Base-by-base conservation (phyloP, 2,113 vertebrate species). In the Vulpes vulpes region DNA sequence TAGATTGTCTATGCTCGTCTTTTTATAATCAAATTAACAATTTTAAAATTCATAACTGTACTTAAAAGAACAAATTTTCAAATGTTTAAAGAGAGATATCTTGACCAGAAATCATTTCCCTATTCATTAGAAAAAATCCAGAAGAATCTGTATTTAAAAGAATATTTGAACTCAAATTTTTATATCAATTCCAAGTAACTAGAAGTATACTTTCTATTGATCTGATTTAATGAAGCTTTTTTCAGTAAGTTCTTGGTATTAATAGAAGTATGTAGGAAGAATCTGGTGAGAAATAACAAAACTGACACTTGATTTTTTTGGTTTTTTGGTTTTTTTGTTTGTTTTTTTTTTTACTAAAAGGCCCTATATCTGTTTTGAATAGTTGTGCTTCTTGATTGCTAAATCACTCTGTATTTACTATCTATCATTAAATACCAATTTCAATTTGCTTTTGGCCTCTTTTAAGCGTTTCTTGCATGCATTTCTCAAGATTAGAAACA, bases 71-170 rank as follows among this genome's bases (percentile, higher is more conserved):
- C 87, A 94, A 38, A 60, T 83, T 81, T 91, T 85, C 53, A 83
- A 20, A 20, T 95, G 5, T 94, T 97, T 96, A 35, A 97, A 90
- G 83, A 96, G n/a, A 78, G 30, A 15, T 9, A n/a, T 65, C 35
- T 92, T 73, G 89, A 91, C 65, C 35, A 95, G 32, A 97, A 97
- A 92, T 84, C 4, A 69, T 84, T 93, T 96, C 5, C 23, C 55
- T 91, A 7, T 84, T 92, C 59, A 67, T 51, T 96, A 90, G 81
- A 95, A 83, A 81, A 83, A 93, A 73, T 73, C n/a, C 20, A 84
- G 20, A 83, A 15, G 27, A 95, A 79, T 67, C 15, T 91, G 1
- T 82, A 79, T 80, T 80, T 97, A 55, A 82, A 74, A 81, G 19
- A 82, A 16, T 91, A 65, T 83, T 96, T 89, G 10, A 81, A 82